A percentile compares a stretch with the other conserved stretches of the same genome.
Evolutionary conservation across 2,797 vertebrate species (phyloP).

Genomic region (Pipistrellus pygmaeus): DNA sequence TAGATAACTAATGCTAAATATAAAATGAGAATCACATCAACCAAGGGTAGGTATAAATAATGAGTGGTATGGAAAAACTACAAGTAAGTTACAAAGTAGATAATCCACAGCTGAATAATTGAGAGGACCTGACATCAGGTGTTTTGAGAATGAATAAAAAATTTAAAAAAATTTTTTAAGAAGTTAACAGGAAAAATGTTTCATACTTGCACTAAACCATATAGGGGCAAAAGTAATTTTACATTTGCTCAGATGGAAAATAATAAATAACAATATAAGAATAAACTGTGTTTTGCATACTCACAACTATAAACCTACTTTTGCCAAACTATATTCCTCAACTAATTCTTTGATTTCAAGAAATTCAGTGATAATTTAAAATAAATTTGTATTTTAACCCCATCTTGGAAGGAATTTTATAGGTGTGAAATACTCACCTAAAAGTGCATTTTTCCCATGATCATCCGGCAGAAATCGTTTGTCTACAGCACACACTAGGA

Average conservation of each 20-base stretch:
- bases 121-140: constrained; percentile 11
- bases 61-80: neutral
- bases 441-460: constrained; percentile 99
- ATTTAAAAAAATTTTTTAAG: constrained; percentile 41
- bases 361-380: constrained; percentile 63
- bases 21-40: constrained; percentile 45
- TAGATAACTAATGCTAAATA: constrained; percentile 45
- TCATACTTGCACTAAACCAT: constrained; percentile 47
- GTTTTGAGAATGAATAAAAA: constrained; percentile 33
- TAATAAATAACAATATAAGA: neutral
- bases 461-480: constrained; percentile 98
- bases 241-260: neutral
- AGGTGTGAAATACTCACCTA: constrained; percentile 91
- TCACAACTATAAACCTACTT: neutral
- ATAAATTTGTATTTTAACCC: constrained; percentile 61
- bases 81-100: constrained; percentile 39
- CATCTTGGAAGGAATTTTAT: constrained; percentile 31
- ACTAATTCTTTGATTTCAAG: neutral
- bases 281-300: neutral
- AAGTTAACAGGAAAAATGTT: constrained; percentile 18
- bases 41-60: constrained; percentile 37
- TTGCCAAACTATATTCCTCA: neutral
- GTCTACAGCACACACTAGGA: constrained; percentile 97
- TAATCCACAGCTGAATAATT: constrained; percentile 35
- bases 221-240: neutral